These are phyloP conservation scores for Epicauta chinensis DNA, from an alignment of 1,140 invertebrate species.

Conservation along the genomic window DNA sequence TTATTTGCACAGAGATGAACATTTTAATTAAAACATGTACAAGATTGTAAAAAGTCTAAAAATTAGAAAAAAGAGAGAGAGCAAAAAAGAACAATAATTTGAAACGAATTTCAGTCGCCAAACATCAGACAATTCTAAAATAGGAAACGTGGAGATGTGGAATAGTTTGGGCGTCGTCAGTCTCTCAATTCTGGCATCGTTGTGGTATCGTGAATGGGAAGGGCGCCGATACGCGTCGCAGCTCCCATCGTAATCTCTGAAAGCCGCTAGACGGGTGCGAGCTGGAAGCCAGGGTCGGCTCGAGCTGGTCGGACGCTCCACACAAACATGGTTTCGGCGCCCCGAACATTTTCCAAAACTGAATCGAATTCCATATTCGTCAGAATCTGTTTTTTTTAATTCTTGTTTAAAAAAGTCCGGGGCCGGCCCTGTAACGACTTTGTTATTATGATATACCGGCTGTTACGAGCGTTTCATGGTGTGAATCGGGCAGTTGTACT, in stretches of 20 bases:
- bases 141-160: no score
- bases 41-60: no score
- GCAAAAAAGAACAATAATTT: no score
- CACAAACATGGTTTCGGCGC: neutral
- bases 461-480: constrained; percentile 8
- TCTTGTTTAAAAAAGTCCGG: no score
- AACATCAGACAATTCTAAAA: no score
- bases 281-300: constrained; percentile 19
- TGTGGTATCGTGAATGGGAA: constrained; percentile 34
- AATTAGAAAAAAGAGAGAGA: constrained; percentile 1
- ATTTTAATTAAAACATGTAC: no score
- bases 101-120: no score
- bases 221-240: constrained; percentile 30
- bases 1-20: no score
- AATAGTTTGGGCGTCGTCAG: constrained; percentile 1
- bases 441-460: constrained; percentile 18
- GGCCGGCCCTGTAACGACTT: constrained; percentile 2
- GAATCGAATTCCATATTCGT: no score
- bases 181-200: constrained; percentile 10
- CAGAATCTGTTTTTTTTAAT: no score
- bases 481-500: constrained; percentile 3
- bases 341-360: no score
- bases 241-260: constrained; percentile 33
- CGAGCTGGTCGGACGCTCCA: constrained; percentile 12
- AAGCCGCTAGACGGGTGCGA: constrained; percentile 23